A percentile compares a stretch with the other conserved stretches of the same genome.
These are phyloP conservation scores for Magallana nippona DNA, from an alignment of 2,888 invertebrate species.

Conservation along the genomic window DNA sequence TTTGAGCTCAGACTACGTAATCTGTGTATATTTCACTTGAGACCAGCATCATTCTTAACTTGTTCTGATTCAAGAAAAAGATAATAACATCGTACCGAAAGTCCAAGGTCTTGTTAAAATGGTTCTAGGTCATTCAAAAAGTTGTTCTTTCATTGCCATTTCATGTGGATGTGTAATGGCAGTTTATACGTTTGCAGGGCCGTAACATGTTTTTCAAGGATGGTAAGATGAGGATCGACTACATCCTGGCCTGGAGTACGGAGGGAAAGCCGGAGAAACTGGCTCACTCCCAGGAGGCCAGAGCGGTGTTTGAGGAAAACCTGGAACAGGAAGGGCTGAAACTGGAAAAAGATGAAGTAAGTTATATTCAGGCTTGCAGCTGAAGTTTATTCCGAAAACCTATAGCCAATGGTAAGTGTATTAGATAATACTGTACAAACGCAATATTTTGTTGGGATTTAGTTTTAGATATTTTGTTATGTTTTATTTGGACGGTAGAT, in stretches of 20 bases:
- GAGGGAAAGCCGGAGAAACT: conserved; percentile 83
- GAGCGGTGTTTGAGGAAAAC: conserved; percentile 87
- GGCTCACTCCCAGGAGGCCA: conserved; percentile 81
- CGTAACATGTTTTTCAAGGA: conserved; percentile 75
- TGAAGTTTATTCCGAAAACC: too few relatives aligned
- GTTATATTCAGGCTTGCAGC: background rate
- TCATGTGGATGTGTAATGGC: background rate
- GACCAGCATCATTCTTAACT: too few relatives aligned
- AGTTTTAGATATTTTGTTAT: too few relatives aligned
- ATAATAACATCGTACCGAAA: too few relatives aligned
- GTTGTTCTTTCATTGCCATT: background rate
- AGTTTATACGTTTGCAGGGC: conserved; percentile 65
- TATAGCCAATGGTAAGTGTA: too few relatives aligned
- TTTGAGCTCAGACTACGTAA: too few relatives aligned
- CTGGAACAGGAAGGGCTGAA: conserved; percentile 91
- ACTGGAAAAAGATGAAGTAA: conserved; percentile 87
- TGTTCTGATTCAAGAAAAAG: too few relatives aligned
- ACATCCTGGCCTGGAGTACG: conserved; percentile 88
- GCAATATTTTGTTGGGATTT: too few relatives aligned
- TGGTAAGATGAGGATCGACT: conserved; percentile 88
- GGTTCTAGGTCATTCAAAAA: background rate
- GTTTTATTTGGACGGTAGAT: too few relatives aligned
- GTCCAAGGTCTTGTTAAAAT: too few relatives aligned
- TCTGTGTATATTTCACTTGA: too few relatives aligned
- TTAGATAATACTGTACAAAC: too few relatives aligned